Evolutionary conservation across 2,888 invertebrate genomes (phyloP).

Genomic region (Megaustenia siamemsis): DNA sequence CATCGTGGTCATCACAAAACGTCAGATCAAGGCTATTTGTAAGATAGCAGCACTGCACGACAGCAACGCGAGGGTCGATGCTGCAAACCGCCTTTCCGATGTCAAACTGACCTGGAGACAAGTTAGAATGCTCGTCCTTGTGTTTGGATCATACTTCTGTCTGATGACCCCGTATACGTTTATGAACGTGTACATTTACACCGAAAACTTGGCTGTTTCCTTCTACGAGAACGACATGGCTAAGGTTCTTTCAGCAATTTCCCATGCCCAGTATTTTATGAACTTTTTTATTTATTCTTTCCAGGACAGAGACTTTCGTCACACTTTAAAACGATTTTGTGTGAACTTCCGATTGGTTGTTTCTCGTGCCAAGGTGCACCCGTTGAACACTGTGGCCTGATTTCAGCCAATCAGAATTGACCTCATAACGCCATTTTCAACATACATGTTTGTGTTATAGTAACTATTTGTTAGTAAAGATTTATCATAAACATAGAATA

Average conservation of each 20-base stretch:
- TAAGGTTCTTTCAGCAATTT: neutral
- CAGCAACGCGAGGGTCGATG: neutral
- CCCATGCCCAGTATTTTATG: neutral
- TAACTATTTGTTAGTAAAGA: too few species aligned
- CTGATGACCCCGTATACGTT: neutral
- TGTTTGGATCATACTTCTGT: neutral
- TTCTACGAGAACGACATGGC: too few species aligned
- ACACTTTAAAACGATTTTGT: neutral
- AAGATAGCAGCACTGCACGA: neutral
- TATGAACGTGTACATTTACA: neutral
- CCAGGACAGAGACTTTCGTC: neutral
- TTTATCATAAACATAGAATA: too few species aligned
- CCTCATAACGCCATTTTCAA: too few species aligned
- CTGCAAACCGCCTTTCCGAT: neutral
- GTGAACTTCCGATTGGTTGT: neutral
- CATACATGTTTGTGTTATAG: too few species aligned
- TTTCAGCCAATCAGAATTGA: too few species aligned
- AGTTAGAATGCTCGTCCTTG: slow-evolving; percentile 11
- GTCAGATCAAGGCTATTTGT: neutral
- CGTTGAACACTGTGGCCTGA: neutral
- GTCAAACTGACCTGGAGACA: slow-evolving; percentile 18
- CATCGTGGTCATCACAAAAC: neutral
- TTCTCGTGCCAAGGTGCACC: neutral
- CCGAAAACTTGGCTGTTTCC: neutral
- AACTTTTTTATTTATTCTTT: slow-evolving; percentile 6